Evolutionary conservation across 2,113 vertebrate species (phyloP).

Genomic region (Antechinus stuartii): DNA sequence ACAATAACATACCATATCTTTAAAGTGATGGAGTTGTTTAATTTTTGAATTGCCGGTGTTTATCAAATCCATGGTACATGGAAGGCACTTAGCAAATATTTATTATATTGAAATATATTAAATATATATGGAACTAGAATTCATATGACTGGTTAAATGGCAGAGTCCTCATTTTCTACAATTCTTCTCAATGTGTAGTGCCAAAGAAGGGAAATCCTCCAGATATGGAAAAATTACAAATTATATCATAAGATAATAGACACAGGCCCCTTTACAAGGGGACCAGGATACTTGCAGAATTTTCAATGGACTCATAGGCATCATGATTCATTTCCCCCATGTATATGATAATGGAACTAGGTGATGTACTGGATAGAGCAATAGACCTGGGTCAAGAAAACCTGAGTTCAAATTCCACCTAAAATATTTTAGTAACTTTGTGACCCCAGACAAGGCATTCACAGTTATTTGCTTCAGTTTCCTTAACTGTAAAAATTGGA

Average conservation of each 20-base stretch:
- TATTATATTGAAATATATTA: neutral
- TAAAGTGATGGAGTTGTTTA: neutral
- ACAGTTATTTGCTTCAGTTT: neutral
- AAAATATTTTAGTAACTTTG: neutral
- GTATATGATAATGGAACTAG: neutral
- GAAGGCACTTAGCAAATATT: neutral
- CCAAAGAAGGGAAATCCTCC: neutral
- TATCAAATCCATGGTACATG: neutral
- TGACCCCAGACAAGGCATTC: neutral
- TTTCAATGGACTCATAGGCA: neutral
- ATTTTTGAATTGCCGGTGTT: neutral
- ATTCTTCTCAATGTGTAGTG: neutral
- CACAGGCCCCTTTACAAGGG: neutral
- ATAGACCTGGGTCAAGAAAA: neutral
- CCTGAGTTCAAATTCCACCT: neutral
- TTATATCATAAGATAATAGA: neutral
- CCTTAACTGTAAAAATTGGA: neutral
- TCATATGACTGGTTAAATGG: neutral
- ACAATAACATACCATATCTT: neutral
- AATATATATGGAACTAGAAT: neutral
- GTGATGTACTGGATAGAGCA: fast-evolving
- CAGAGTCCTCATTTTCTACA: neutral
- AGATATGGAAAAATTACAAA: neutral
- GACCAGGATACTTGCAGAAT: neutral
- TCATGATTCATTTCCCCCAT: neutral